Conservation (phyloP, 2,888 invertebrate genomes). For the Melinaea marsaeus region DNA sequence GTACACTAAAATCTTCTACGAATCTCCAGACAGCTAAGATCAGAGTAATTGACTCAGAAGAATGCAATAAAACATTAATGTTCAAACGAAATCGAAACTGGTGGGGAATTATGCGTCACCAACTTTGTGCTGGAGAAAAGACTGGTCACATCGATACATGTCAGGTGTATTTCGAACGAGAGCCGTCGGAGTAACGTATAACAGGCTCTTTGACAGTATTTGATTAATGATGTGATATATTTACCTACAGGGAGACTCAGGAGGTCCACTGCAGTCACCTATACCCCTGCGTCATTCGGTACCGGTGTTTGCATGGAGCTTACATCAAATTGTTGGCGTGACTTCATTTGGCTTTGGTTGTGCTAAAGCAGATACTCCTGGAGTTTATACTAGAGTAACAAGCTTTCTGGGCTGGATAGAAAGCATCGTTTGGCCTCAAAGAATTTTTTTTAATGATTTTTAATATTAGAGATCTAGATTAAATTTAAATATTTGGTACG, state of each 20-base stretch:
- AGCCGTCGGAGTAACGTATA: not conserved
- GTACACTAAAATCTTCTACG: conserved; percentile 13
- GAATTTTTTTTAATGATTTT: too few relatives aligned
- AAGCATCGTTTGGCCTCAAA: conserved; percentile 35
- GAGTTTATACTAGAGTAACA: conserved; percentile 35
- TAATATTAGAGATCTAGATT: too few relatives aligned
- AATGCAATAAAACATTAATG: conserved; percentile 29
- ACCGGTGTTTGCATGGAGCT: conserved; percentile 4
- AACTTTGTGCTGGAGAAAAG: conserved; percentile 39
- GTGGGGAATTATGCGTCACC: conserved; percentile 34
- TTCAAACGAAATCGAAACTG: conserved; percentile 26
- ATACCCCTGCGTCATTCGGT: not conserved
- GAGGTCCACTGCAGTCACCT: conserved; percentile 19
- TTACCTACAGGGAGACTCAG: conserved; percentile 24
- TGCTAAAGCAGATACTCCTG: conserved; percentile 30
- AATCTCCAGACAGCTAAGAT: conserved; percentile 33
- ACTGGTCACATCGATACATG: conserved; percentile 38
- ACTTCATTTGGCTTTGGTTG: conserved; percentile 39
- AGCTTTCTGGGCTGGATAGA: conserved; percentile 44
- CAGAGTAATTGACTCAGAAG: conserved; percentile 28
- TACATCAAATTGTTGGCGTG: conserved; percentile 27
- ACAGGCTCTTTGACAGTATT: not conserved
- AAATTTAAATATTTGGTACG: too few relatives aligned
- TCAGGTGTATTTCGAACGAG: conserved; percentile 24
- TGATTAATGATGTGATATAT: not conserved